Evolutionary conservation across 2,888 invertebrate genomes (phyloP).

Genomic region (Thereva unica): DNA sequence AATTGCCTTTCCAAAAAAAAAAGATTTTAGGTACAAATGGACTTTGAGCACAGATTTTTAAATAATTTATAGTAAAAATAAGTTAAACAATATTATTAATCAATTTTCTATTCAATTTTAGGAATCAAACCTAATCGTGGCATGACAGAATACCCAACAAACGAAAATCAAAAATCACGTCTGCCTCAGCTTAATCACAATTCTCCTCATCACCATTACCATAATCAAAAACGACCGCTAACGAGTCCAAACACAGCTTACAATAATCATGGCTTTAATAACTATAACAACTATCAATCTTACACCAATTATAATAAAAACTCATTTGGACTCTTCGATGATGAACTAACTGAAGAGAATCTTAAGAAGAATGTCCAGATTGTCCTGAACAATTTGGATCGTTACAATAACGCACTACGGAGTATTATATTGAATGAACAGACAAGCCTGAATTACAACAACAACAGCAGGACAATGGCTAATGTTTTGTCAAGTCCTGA

Average conservation of each 20-base stretch:
- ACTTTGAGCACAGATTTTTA: too few relatives aligned
- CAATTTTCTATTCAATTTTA: constrained; percentile 44
- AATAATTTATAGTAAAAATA: too few relatives aligned
- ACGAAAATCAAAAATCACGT: constrained; percentile 56
- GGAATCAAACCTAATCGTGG: constrained; percentile 58
- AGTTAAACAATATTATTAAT: background rate
- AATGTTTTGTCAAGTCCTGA: constrained; percentile 50
- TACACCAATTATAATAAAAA: constrained; percentile 37
- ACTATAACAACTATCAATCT: constrained; percentile 11
- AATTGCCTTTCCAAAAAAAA: too few relatives aligned
- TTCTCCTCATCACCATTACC: constrained; percentile 40
- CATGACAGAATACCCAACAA: constrained; percentile 59
- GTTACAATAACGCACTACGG: constrained; percentile 56
- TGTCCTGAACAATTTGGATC: constrained; percentile 58
- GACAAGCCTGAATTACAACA: constrained; percentile 49
- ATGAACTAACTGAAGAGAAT: constrained; percentile 58
- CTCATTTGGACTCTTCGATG: constrained; percentile 40
- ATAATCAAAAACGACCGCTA: constrained; percentile 43
- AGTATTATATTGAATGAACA: constrained; percentile 58
- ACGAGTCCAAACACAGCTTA: constrained; percentile 53
- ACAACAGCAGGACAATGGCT: constrained; percentile 46
- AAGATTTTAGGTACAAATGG: too few relatives aligned
- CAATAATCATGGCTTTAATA: constrained; percentile 40
- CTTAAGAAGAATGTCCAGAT: constrained; percentile 59
- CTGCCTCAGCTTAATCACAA: constrained; percentile 54